phyloP scores from a whole-genome alignment of 2,888 invertebrate species.

The Caenorhabditis japonica region DNA sequence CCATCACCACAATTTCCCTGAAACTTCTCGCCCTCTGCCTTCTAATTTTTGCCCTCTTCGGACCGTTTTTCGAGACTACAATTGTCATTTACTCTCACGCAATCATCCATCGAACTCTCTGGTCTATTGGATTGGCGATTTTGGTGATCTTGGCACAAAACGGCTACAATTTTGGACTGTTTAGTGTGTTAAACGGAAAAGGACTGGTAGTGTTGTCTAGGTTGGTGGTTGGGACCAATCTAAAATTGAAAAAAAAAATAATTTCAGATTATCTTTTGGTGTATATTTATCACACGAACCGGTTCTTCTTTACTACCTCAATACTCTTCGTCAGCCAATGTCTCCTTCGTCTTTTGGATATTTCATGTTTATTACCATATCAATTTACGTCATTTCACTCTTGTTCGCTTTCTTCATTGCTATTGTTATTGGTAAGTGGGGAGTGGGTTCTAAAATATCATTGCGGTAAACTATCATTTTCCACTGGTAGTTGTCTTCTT shows the following conservation, averaged over 20 bases:
- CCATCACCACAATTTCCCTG: conserved; percentile 8
- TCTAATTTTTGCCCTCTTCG: conserved; percentile 19
- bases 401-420: conserved; percentile 55
- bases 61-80: conserved; percentile 15
- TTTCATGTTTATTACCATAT: conserved; percentile 51
- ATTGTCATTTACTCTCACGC: conserved; percentile 38
- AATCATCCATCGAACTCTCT: conserved; percentile 41
- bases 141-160: conserved; percentile 39
- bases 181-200: conserved; percentile 34
- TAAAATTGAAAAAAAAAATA: neutral
- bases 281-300: conserved; percentile 66
- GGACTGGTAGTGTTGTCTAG: conserved; percentile 39
- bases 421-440: conserved; percentile 46
- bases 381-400: conserved; percentile 44
- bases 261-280: conserved; percentile 60
- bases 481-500: no score
- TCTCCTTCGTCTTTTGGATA: conserved; percentile 44
- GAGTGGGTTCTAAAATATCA: no score
- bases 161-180: conserved; percentile 26
- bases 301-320: conserved; percentile 55
- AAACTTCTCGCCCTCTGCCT: conserved; percentile 15
- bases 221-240: neutral
- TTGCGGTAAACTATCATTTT: no score
- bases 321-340: conserved; percentile 51
- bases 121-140: conserved; percentile 52